phyloP scores from a whole-genome alignment of 1,140 invertebrate genomes.

The Macrobrachium rosenbergii region DNA sequence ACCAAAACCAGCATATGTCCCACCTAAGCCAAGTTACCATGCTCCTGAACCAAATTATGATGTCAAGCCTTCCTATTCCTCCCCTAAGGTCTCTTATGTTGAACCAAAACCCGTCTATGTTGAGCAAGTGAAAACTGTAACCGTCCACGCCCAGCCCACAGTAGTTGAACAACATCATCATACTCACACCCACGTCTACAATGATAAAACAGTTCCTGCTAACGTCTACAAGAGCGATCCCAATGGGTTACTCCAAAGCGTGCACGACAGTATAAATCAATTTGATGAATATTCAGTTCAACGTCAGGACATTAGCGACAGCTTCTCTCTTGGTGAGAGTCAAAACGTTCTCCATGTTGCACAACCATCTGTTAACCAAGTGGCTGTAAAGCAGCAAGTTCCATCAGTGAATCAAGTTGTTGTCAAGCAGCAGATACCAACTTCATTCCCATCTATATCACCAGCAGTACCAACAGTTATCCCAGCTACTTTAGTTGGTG shows the following conservation, averaged over 20 bases:
- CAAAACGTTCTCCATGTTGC: no score
- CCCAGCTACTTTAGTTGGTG: neutral
- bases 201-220: conserved; percentile 10
- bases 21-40: conserved; percentile 21
- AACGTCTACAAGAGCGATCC: neutral
- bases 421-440: neutral
- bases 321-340: no score
- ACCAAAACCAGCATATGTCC: conserved; percentile 8
- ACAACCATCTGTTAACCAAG: no score
- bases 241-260: neutral
- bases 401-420: no score
- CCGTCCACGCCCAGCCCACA: conserved; percentile 30
- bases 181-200: conserved; percentile 62
- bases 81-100: neutral
- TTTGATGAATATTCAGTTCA: neutral
- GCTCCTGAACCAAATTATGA: neutral
- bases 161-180: conserved; percentile 60
- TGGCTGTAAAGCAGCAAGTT: no score
- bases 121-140: conserved; percentile 27
- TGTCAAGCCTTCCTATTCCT: neutral
- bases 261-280: conserved; percentile 19
- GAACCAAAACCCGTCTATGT: neutral
- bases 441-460: neutral
- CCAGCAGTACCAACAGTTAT: neutral
- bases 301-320: neutral